Conservation (phyloP, 2,888 invertebrate genomes). For the Dolomedes plantarius region DNA sequence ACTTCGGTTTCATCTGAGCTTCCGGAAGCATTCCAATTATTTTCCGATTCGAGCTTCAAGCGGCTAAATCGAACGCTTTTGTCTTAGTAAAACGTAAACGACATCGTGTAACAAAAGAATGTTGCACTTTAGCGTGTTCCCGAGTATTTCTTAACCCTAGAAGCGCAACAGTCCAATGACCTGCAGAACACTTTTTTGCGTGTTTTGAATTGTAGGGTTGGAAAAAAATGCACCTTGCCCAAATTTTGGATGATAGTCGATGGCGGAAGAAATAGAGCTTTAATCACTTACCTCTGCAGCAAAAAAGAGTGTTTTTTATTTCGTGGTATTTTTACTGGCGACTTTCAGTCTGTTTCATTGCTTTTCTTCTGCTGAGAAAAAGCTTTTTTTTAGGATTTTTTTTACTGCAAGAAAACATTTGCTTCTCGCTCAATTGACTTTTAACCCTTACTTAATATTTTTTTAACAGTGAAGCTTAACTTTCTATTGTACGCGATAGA, state of each 20-base stretch:
- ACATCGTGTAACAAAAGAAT: slow-evolving; percentile 37
- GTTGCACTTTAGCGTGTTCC: slow-evolving; percentile 53
- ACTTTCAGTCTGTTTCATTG: neutral
- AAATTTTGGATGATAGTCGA: neutral
- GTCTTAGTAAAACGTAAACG: slow-evolving; percentile 24
- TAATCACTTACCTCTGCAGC: neutral
- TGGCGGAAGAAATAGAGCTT: neutral
- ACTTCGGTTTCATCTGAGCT: slow-evolving; percentile 8
- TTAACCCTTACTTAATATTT: too few species aligned
- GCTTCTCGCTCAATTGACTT: too few species aligned
- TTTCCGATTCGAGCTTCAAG: neutral
- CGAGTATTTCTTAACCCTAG: neutral
- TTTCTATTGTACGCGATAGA: too few species aligned
- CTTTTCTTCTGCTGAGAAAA: neutral
- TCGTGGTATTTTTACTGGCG: neutral
- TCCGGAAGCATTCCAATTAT: slow-evolving; percentile 62
- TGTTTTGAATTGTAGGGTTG: neutral
- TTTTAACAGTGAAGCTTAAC: too few species aligned
- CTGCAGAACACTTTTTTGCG: neutral
- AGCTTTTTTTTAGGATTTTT: neutral
- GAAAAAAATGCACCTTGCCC: neutral
- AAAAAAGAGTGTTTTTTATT: neutral
- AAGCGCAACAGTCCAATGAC: neutral
- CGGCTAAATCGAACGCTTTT: neutral
- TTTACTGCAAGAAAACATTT: too few species aligned